These are phyloP conservation scores for Botrylloides violaceus DNA, from an alignment of 23 tunicate genomes.

Conservation along the genomic window DNA sequence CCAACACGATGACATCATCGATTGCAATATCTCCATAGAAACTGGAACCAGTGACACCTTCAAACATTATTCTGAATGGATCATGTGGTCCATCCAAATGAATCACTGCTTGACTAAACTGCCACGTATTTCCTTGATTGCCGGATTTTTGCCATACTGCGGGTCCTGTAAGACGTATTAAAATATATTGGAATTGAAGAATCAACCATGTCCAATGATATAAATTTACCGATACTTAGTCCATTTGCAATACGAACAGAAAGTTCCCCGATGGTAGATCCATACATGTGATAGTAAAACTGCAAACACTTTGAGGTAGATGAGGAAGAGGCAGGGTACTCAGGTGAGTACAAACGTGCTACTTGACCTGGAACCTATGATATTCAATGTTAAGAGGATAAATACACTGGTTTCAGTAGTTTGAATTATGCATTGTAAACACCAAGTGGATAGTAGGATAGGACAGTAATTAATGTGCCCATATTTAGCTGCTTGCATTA, in stretches of 20 bases:
- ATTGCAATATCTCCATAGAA: constrained; percentile 65
- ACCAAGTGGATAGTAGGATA: too few relatives aligned
- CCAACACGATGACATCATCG: constrained; percentile 35
- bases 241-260: constrained; percentile 35
- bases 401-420: too few relatives aligned
- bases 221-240: constrained; percentile 21
- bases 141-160: constrained; percentile 48
- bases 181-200: background rate
- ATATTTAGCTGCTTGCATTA: too few relatives aligned
- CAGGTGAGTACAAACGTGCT: constrained; percentile 50
- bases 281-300: constrained; percentile 72
- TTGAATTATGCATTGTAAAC: too few relatives aligned
- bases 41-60: constrained; percentile 36
- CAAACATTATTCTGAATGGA: constrained; percentile 31
- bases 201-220: background rate
- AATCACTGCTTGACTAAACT: constrained; percentile 33
- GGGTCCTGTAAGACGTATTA: constrained; percentile 17
- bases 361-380: constrained; percentile 18
- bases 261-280: constrained; percentile 33
- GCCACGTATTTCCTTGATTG: constrained; percentile 64
- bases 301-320: constrained; percentile 29
- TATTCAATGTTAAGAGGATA: too few relatives aligned
- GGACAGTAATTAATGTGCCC: too few relatives aligned
- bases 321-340: constrained; percentile 19
- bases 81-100: constrained; percentile 17